A percentile compares a stretch with the other conserved stretches of the same genome.
phyloP scores from a whole-genome alignment of 2,888 invertebrate species.

The Germaria angustata region DNA sequence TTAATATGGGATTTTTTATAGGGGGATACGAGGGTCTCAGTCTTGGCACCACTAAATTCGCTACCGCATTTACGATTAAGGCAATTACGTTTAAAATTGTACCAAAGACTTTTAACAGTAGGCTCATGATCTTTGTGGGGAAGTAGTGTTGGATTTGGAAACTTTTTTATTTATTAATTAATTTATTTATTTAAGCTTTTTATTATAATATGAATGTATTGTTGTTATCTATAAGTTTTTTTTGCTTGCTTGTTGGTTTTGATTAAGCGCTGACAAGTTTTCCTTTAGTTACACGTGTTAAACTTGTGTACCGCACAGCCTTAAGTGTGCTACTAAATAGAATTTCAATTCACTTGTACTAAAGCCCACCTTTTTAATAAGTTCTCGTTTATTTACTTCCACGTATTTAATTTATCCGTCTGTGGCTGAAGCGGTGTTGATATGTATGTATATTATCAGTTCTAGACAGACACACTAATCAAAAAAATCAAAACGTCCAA shows the following conservation, averaged over 20 bases:
- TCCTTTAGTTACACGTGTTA: background rate
- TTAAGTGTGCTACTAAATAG: conserved; percentile 43
- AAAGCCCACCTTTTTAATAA: conserved; percentile 19
- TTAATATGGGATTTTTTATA: conserved; percentile 71
- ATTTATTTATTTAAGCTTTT: background rate
- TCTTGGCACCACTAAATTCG: conserved; percentile 67
- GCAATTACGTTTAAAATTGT: conserved; percentile 69
- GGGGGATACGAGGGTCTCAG: conserved; percentile 70
- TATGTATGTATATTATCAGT: conserved; percentile 36
- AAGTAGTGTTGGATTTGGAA: background rate
- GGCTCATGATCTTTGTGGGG: conserved; percentile 73
- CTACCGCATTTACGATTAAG: conserved; percentile 68
- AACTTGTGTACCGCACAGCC: conserved; percentile 22
- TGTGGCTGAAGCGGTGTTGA: conserved; percentile 4
- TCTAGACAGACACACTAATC: conserved; percentile 7
- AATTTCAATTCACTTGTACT: conserved; percentile 40
- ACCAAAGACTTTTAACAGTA: conserved; percentile 70
- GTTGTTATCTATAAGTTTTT: no score
- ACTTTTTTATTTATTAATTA: background rate
- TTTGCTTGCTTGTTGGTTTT: background rate
- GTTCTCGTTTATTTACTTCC: conserved; percentile 15
- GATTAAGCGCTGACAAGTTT: background rate
- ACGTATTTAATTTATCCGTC: conserved; percentile 3
- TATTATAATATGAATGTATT: background rate
- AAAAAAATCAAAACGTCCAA: conserved; percentile 69